Evolutionary conservation across 1,140 invertebrate species (phyloP), one percentile per base, ranked within the genome.

Genomic region (Hirudo medicinalis): DNA sequence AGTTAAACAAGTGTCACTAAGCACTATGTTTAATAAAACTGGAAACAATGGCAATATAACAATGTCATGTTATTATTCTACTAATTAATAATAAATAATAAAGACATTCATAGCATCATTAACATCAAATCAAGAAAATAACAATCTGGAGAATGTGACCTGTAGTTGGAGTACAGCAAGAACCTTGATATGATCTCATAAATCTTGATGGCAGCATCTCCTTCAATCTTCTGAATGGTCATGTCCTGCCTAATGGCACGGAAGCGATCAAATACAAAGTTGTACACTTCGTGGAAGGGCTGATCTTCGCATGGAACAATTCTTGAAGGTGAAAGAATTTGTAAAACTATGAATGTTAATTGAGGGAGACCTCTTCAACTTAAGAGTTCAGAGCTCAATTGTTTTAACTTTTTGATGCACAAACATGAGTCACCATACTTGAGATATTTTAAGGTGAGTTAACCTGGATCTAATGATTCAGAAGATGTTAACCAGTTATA

Each of bases 211-310:
- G 82, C 84, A 19, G 80, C 76, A 13, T 66, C 13, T 13, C 80
- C 79, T 67, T 82, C 76, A 0, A 87, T 79, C 74, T 85, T 83
- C 79, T 91, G 89, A 57, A 91, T 87, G 1, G 87, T 84, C 71
- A 89, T 82, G 78, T 91, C 90, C 76, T 91, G 88, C 19, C 89
- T 82, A 11, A 91, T 83, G 2, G 88, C 85, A 71, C 89, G 81
- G 57, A 90, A 77, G 29, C 90, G 84, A 80, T 91, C 89, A 75
- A 88, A 87, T 53, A 90, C 84, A 78, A 89, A 91, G 76, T 89
- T 87, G 72, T 90, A 91, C 17, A 86, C 81, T 22, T 81, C 72
- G 71, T 80, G 74, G 83, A 86, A 89, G 6, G 85, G 43, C n/a
- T 20, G 43, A 20, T 49, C 40, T 20, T 36, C n/a, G 0, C 9